Evolutionary conservation across 2,888 invertebrate genomes (phyloP), one percentile per base, ranked within the genome.

Genomic region (Meliscaeva auricollis): DNA sequence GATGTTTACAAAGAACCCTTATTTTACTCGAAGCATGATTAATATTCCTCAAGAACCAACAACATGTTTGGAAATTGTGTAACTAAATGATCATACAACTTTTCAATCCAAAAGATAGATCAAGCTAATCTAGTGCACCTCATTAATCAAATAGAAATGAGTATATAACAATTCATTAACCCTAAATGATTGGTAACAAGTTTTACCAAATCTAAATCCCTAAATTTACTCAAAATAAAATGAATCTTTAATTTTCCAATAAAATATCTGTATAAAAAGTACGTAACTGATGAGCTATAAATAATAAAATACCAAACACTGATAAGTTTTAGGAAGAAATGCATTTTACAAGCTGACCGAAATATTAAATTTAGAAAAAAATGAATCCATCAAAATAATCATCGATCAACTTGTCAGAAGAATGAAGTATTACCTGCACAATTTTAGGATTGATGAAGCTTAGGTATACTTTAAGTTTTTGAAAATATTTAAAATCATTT

Each of bases 361-460:
- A 35, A 7, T 35, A 13, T 32, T 7, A n/a, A n/a, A n/a, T 9
- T 1, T 32, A 32, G 17, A 5, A 0, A 22, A 38, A 58, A 22
- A 44, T 22, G 7, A n/a, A 60, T 60, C 41, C 41, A 60, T 60
- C 60, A 60, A 60, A 60, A 41, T 26, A 58, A 58, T 38, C 38
- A 58, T 58, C 58, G 20, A 58, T 58, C 58, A 58, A 38, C 8
- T 13, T 58, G 60, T 41, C 60, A 41, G 1, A 5, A 15, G 4
- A 41, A 60, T 44, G 22, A 60, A 41, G 26, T 1, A 60, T 41
- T 60, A 26, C 15, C 13, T 22, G 11, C 9, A 35, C n/a, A 26
- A 4, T 13, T 60, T 60, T 9, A 7, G 41, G 9, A 60, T 26
- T 4, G 26, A 60, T 41, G 60, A 41, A 60, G 22, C 41, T 60